phyloP scores from a whole-genome alignment of 2,797 vertebrate genomes.

The Phataginus tetradactyla region DNA sequence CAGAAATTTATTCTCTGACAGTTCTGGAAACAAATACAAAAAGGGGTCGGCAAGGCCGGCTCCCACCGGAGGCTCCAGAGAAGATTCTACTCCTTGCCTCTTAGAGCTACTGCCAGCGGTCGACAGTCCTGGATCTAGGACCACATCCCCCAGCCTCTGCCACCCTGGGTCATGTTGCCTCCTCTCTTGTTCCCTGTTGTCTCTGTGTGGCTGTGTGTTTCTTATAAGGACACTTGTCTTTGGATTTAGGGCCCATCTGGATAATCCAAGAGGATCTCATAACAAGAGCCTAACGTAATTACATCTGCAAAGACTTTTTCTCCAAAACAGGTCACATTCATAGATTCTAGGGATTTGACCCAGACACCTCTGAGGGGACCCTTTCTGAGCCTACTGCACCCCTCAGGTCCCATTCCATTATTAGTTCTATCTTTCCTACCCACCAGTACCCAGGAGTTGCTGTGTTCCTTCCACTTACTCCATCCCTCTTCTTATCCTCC shows the following conservation, averaged over 20 bases:
- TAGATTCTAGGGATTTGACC: neutral
- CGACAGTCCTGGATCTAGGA: fast-evolving
- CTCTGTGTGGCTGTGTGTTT: neutral
- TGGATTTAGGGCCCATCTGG: neutral
- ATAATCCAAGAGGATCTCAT: neutral
- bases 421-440: neutral
- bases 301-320: neutral
- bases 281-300: neutral
- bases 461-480: neutral
- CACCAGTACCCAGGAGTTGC: neutral
- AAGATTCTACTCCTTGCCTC: neutral
- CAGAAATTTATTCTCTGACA: neutral
- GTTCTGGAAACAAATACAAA: neutral
- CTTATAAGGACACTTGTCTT: neutral
- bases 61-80: too few relatives aligned
- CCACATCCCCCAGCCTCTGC: neutral
- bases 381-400: neutral
- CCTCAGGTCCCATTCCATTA: neutral
- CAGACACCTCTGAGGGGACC: neutral
- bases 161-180: neutral
- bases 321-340: neutral
- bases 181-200: neutral
- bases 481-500: neutral
- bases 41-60: too few relatives aligned
- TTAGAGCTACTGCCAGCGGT: neutral